Evolutionary conservation across 2,888 invertebrate species (phyloP).

Genomic region (Cheilosia variabilis): DNA sequence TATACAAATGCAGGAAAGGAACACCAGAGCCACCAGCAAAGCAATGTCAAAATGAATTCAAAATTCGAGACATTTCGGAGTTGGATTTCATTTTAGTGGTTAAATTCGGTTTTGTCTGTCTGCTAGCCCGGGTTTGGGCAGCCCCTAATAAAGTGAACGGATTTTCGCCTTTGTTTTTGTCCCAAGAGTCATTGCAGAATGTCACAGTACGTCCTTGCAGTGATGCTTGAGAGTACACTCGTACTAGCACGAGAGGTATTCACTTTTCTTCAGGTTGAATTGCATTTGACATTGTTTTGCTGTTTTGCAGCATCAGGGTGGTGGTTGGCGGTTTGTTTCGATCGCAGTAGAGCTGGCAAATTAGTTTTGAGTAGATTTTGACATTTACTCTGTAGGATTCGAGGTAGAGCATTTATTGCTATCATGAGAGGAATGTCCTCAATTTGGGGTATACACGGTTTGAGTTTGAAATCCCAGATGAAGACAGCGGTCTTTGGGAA

Average conservation of each 20-base stretch:
- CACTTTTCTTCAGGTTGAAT: constrained; percentile 1
- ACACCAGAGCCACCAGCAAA: too few species aligned
- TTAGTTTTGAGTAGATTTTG: neutral
- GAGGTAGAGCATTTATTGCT: neutral
- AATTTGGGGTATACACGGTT: neutral
- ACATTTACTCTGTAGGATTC: constrained; percentile 2
- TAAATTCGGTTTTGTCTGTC: constrained; percentile 68
- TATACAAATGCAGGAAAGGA: neutral
- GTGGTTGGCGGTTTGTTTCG: neutral
- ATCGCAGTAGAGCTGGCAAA: neutral
- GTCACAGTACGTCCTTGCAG: constrained; percentile 25
- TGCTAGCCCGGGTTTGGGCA: constrained; percentile 32
- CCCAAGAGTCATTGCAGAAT: constrained; percentile 34
- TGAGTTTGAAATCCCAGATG: neutral
- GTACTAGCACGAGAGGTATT: too few species aligned
- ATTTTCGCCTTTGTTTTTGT: constrained; percentile 64
- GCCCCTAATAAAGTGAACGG: constrained; percentile 57
- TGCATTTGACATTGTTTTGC: constrained; percentile 22
- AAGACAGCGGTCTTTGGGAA: too few species aligned
- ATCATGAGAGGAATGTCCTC: neutral
- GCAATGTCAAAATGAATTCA: constrained; percentile 73
- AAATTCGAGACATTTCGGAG: constrained; percentile 72
- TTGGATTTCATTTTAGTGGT: constrained; percentile 72
- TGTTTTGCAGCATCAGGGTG: neutral
- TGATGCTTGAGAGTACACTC: neutral